These are phyloP conservation scores for Unio pictorum DNA, from an alignment of 2,888 invertebrate species.

Conservation along the genomic window DNA sequence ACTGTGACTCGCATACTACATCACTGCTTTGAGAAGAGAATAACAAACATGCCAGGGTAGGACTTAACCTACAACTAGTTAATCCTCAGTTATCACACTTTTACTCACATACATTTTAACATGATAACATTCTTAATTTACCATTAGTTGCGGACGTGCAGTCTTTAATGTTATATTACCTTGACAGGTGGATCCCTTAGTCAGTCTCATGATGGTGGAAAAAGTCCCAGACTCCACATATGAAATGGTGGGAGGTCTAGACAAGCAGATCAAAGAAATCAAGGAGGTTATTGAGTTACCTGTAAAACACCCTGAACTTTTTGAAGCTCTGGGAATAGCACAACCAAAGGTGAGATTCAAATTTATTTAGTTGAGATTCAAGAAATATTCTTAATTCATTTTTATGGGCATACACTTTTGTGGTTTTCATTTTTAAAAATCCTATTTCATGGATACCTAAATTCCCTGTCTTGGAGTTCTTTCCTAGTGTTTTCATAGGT, in stretches of 20 bases:
- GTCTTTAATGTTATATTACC: not conserved
- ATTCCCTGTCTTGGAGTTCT: no score
- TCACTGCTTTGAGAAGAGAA: no score
- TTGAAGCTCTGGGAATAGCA: constrained; percentile 98
- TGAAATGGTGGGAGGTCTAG: constrained; percentile 99
- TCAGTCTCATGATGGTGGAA: constrained; percentile 99
- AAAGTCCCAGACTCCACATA: constrained; percentile 99
- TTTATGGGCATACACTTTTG: not conserved
- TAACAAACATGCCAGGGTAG: no score
- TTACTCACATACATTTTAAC: not conserved
- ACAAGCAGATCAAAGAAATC: constrained; percentile 99
- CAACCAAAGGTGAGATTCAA: constrained; percentile 84
- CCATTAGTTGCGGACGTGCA: not conserved
- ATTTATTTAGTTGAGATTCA: not conserved
- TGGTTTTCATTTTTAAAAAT: not conserved
- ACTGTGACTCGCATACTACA: no score
- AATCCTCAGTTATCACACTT: not conserved
- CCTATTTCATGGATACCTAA: no score
- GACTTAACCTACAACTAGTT: not conserved
- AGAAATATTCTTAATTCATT: not conserved
- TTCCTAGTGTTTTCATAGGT: no score
- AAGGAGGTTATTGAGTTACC: constrained; percentile 99
- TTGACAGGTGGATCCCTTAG: constrained; percentile 89
- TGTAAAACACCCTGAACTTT: constrained; percentile 99
- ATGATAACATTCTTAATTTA: not conserved